Conservation (phyloP, 2,888 invertebrate genomes). For the Oligia latruncula region DNA sequence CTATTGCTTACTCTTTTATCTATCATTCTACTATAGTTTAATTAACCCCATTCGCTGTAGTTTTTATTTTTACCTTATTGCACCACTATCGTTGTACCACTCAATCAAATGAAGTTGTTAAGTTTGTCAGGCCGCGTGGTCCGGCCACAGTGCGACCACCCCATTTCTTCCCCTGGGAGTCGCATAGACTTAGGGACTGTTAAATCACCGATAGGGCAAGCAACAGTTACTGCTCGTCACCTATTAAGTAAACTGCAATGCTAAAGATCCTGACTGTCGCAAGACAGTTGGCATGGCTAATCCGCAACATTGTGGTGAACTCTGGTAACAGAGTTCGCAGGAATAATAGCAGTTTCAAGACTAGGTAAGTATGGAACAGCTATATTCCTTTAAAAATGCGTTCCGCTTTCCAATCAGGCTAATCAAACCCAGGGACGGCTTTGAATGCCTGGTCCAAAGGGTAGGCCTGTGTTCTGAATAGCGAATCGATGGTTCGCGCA, state of each 20-base stretch:
- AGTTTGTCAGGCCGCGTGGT: neutral
- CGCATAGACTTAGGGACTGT: neutral
- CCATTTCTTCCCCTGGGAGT: constrained; percentile 6
- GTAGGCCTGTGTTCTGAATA: constrained; percentile 16
- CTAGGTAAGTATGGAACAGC: neutral
- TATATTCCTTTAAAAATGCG: neutral
- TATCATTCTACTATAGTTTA: neutral
- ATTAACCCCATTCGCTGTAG: neutral
- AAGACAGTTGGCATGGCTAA: neutral
- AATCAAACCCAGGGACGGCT: constrained; percentile 10
- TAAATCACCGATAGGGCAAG: neutral
- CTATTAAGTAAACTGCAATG: neutral
- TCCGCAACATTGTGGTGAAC: constrained; percentile 3
- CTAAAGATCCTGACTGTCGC: neutral
- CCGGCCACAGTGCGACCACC: constrained; percentile 4
- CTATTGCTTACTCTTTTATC: too few species aligned
- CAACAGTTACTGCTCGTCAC: constrained; percentile 4
- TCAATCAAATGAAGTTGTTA: neutral
- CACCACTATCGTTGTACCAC: neutral
- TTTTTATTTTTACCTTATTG: neutral
- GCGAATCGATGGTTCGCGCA: constrained; percentile 22
- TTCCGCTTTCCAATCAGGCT: constrained; percentile 18
- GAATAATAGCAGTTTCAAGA: constrained; percentile 21
- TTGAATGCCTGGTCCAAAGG: neutral
- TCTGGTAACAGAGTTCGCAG: constrained; percentile 9